Conservation (phyloP, 2,797 vertebrate genomes). For the Perodicticus potto region DNA sequence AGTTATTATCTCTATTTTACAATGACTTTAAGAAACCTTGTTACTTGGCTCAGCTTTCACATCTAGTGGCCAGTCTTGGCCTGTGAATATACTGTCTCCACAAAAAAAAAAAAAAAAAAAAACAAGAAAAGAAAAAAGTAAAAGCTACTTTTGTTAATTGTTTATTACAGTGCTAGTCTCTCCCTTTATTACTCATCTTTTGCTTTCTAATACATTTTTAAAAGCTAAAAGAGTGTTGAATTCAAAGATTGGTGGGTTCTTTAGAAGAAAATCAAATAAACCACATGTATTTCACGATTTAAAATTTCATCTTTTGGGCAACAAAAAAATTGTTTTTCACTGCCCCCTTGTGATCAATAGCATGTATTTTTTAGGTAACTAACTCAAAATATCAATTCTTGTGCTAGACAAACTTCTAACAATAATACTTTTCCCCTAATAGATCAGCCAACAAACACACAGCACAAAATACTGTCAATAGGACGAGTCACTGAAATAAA, state of each 20-base stretch:
- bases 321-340: neutral
- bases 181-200: neutral
- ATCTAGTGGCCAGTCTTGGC: neutral
- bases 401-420: slow-evolving; percentile 18
- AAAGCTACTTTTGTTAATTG: neutral
- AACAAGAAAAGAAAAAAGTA: neutral
- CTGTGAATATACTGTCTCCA: neutral
- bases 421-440: neutral
- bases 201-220: slow-evolving; percentile 23
- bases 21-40: slow-evolving; percentile 10
- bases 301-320: neutral
- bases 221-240: slow-evolving; percentile 1
- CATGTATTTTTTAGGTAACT: slow-evolving; percentile 20
- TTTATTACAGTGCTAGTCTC: neutral
- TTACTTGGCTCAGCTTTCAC: neutral
- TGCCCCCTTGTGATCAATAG: neutral
- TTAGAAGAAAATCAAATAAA: slow-evolving; percentile 1
- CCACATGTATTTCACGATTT: too few species aligned
- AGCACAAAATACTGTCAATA: neutral
- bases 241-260: slow-evolving; percentile 21
- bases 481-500: neutral
- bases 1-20: slow-evolving; percentile 23
- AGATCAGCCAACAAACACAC: slow-evolving; percentile 18
- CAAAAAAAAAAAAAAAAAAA: neutral
- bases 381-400: neutral